Base-by-base conservation (phyloP, 2,797 vertebrate species). In the Takifugu rubripes region DNA sequence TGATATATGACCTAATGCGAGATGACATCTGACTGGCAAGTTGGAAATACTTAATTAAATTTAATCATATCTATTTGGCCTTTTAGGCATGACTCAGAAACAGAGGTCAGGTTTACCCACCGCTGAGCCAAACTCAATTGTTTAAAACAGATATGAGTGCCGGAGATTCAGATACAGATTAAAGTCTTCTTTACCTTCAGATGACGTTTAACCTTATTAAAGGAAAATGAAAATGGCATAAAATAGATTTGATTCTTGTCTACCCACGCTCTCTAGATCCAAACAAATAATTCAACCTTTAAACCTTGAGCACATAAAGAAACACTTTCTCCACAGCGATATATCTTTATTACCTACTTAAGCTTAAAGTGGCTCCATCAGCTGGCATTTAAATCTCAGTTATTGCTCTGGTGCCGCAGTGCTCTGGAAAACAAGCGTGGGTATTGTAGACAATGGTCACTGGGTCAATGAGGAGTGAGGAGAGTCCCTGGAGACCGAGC, bases 371-470 rank as follows among this genome's bases (percentile, higher is more conserved):
- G 79, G 67, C 72, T 80, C 59, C 54, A 72, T 84, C 65, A 78
- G 36, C 70, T 79, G 73, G 66, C 73, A 73, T 84, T 86, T 84
- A 84, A 83, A 88, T 86, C 81, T 66, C 27, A 16, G 81, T 88
- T 87, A 90, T 75, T 78, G 77, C 78, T 36, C 59, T 49, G 74
- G 70, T 45, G 73, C 74, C 76, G 53, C 52, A 21, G 63, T 45
- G 66, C 60, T 62, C 43, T 48, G 52, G 52, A 58, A 61, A 60
- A 53, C 31, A 43, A 70, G 73, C 17, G 51, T 46, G 63, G 60
- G 64, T 52, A 58, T 77, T 81, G 71, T 16, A 79, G 68, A 75
- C 81, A 73, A 70, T 70, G 70, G 64, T 55, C 57, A 12, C 27
- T 25, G 64, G 84, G 85, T 87, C 83, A 89, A 66, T 79, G 77